Conservation (phyloP, 2,113 vertebrate species). For the Anthoscopus minutus region DNA sequence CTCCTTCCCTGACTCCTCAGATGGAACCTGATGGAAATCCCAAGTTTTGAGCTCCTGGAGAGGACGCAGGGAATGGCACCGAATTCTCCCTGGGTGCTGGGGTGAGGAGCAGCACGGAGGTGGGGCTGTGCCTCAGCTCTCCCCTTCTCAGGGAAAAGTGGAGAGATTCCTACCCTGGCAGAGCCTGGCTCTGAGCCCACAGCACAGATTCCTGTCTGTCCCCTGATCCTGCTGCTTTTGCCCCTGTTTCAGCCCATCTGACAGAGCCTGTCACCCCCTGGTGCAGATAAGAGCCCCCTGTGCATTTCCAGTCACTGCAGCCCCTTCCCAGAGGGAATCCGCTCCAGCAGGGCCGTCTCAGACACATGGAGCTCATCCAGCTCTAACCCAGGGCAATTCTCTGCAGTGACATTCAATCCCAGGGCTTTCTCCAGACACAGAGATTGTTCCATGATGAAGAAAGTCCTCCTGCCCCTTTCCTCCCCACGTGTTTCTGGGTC, state of each 20-base stretch:
- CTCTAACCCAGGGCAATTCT: conserved; percentile 5
- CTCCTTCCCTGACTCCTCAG: not conserved
- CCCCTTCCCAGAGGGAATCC: conserved; percentile 5
- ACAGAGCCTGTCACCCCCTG: not conserved
- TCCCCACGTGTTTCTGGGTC: not conserved
- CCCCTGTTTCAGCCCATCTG: not conserved
- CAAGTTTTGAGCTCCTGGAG: not conserved
- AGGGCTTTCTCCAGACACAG: conserved; percentile 46
- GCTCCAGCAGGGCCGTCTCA: not conserved
- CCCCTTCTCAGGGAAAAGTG: not conserved
- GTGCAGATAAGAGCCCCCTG: not conserved
- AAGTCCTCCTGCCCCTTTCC: not conserved
- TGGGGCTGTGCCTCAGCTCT: not conserved
- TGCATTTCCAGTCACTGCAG: not conserved
- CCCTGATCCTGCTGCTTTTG: not conserved
- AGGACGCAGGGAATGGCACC: not conserved
- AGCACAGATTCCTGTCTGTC: not conserved
- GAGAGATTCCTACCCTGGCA: not conserved
- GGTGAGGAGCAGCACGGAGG: not conserved
- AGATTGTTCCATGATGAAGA: conserved; percentile 53
- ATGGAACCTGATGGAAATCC: not conserved
- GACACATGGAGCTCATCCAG: not conserved
- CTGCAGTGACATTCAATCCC: not conserved
- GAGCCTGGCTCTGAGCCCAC: not conserved
- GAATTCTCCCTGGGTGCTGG: too few relatives aligned